Conservation (phyloP, 2,113 vertebrate species). For the Odontesthes bonariensis region DNA sequence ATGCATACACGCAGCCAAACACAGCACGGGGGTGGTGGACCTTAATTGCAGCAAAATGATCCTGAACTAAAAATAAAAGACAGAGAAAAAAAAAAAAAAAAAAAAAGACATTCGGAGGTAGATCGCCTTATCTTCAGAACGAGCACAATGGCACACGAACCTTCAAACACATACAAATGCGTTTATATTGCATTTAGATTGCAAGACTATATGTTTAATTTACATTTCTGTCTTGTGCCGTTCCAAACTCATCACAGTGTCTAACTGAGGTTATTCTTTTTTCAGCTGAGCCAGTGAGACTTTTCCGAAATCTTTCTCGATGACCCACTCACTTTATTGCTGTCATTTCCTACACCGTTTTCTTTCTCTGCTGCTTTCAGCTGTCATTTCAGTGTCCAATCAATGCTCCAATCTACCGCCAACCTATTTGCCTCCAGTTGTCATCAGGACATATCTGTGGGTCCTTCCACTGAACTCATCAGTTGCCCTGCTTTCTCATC, state of each 20-base stretch:
- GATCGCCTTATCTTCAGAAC: conserved; percentile 10
- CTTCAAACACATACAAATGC: neutral
- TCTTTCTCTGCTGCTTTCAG: conserved; percentile 6
- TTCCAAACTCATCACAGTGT: neutral
- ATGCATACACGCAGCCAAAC: conserved; percentile 1
- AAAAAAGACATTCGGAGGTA: conserved; percentile 15
- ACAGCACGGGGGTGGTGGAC: conserved; percentile 28
- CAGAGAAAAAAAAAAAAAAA: conserved; percentile 17
- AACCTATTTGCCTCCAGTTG: conserved; percentile 10
- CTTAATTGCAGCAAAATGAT: conserved; percentile 46
- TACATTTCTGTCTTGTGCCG: neutral
- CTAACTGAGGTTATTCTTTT: neutral
- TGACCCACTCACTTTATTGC: conserved; percentile 3
- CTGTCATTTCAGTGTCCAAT: conserved; percentile 22
- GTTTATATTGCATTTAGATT: neutral
- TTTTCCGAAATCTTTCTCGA: conserved; percentile 3
- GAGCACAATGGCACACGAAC: neutral
- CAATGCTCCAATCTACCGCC: conserved; percentile 7
- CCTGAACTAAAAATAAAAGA: conserved; percentile 46
- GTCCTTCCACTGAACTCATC: conserved; percentile 18
- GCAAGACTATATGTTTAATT: neutral
- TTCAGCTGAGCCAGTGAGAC: neutral
- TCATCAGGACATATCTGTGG: conserved; percentile 16
- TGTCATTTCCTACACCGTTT: neutral
- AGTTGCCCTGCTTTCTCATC: conserved; percentile 18